These are phyloP conservation scores for Lacerta viridis DNA, from an alignment of 2,797 vertebrate genomes.

Conservation along the genomic window DNA sequence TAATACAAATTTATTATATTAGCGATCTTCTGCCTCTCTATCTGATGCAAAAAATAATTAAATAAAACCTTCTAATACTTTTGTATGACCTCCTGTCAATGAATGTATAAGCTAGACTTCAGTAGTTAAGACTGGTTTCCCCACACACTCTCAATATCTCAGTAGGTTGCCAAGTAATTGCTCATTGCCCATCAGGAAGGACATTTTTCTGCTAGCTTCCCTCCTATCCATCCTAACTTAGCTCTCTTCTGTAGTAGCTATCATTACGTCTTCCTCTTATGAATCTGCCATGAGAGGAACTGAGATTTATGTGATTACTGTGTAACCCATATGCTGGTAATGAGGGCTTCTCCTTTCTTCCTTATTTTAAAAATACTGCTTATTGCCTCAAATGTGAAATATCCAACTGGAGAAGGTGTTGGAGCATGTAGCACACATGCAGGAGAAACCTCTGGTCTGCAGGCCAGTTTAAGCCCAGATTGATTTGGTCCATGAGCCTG, in stretches of 20 bases:
- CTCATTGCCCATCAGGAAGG: background rate
- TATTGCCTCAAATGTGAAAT: constrained; percentile 11
- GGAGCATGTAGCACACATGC: background rate
- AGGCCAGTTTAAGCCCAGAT: too few species aligned
- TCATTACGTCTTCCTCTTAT: background rate
- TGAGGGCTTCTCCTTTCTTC: background rate
- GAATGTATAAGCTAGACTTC: background rate
- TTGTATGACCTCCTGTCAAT: background rate
- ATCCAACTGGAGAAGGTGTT: constrained; percentile 1
- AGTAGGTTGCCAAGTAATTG: background rate
- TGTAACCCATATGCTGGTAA: background rate
- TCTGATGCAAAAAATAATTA: background rate
- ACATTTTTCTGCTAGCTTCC: background rate
- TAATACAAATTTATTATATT: background rate
- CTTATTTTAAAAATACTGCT: background rate
- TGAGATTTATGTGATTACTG: background rate
- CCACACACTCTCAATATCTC: background rate
- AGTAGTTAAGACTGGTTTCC: background rate
- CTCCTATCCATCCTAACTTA: background rate
- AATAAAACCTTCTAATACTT: background rate
- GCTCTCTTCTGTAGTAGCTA: background rate
- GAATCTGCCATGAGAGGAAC: background rate
- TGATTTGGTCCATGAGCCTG: too few species aligned
- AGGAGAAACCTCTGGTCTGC: too few species aligned
- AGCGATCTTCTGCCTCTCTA: background rate